Base-by-base conservation (phyloP, 2,888 invertebrate species). In the Metellina segmentata region DNA sequence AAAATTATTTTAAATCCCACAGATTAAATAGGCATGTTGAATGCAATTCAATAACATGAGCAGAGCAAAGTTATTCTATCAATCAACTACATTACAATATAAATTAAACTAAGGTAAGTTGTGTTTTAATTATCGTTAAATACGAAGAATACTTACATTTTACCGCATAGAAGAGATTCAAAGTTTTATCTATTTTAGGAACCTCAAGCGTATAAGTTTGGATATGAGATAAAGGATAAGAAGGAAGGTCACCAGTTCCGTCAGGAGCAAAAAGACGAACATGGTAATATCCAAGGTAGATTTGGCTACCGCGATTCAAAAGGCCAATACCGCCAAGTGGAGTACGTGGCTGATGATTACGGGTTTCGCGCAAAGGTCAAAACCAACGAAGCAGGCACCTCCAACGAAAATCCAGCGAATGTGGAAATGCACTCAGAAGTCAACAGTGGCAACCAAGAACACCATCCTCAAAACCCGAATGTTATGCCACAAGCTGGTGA, bases 271-370 rank as follows among this genome's bases (percentile, higher is more conserved):
- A 89, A 85, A 11, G 89, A 92, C 34, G 81, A 69, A 7, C 49
- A 85, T 52, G 92, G 92, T 6, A 88, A 77, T n/a, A 70, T 90
- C 13, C 86, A 90, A 7, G 92, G 92, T 0, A 19, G 81, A 72
- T 92, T 88, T 13, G 92, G 92, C n/a, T 90, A 90, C 52, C 81
- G 90, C 7, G 92, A 92, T 19, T 48, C 85, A 11, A 82, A 90
- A 7, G 92, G 92, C 0, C 81, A 85, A 19, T 92, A 85, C 20
- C 92, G 92, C 8, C 82, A 89, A 51, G 92, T 92, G 6, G 82
- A 92, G 0, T 92, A 92, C 13, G 78, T 92, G 0, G 92, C 92
- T 9, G 92, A 92, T 53, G 61, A 52, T 20, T 48, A 85, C 19
- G 92, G 91, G 6, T 91, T 91, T 20, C 81, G 91, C 1, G 91